Evolutionary conservation across 2,888 invertebrate genomes (phyloP), one percentile per base, ranked within the genome.

Genomic region (Tiliacea aurago): DNA sequence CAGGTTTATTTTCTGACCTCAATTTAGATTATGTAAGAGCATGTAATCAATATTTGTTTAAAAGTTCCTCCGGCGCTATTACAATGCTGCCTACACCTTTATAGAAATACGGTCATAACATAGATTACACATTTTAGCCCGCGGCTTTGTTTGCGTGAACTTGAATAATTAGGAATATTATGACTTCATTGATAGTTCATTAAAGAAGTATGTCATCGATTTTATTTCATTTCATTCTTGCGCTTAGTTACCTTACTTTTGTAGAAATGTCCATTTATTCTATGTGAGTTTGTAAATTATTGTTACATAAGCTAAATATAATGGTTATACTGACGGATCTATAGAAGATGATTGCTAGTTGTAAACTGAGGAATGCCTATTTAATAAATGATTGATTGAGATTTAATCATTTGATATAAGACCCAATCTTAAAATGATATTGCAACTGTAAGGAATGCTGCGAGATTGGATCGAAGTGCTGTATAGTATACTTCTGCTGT

Each of bases 61-160:
- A 49, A n/a, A 55, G 67, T 55, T 67, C 76, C 65, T 62, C 64
- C 58, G 41, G 9, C 53, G 37, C 28, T 28, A 20, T 43, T 56
- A 9, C n/a, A 41, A 28, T 28, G 73, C 45, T 41, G 15, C 63
- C 66, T 53, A 73, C 63, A 56, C 41, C n/a, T n/a, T 28, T 7
- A 13, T 23, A 69, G 81, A 81, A 80, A 81, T 28, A 41, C 51
- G 78, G 66, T 37, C 61, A 61, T 37, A 62, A 43, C n/a, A 37
- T 70, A 67, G 49, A 63, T 63, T 59, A 58, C 63, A n/a, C 49
- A 55, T 23, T 45, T 51, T 33, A 23, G 67, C 73, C 56, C 10
- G 37, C 23, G 49, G 70, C 53, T 70, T 53, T 33, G 28, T 55
- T 61, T 51, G n/a, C 23, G n/a, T 68, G 81, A 63, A 81, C 49